phyloP scores from a whole-genome alignment of 2,797 vertebrate species.

The Gadopsis bispinosus region DNA sequence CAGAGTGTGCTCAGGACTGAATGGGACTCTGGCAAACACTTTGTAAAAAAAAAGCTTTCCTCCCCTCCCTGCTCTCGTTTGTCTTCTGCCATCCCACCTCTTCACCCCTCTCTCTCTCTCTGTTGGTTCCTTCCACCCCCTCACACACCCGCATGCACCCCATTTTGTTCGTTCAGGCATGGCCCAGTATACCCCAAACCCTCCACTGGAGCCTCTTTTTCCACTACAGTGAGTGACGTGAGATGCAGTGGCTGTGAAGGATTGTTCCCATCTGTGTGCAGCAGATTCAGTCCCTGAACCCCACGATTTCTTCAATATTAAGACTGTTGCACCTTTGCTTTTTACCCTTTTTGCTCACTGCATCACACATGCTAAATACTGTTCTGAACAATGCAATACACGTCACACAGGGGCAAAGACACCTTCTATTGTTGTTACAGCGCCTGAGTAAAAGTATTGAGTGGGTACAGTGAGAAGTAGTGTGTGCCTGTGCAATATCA shows the following conservation, averaged over 20 bases:
- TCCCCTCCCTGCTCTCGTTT: conserved; percentile 51
- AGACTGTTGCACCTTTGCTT: neutral
- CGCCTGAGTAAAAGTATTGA: neutral
- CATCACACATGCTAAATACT: neutral
- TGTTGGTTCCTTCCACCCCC: conserved; percentile 52
- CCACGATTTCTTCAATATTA: conserved; percentile 7
- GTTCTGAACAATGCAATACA: neutral
- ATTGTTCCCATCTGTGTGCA: conserved; percentile 70
- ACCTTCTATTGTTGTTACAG: neutral
- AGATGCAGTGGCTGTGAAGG: conserved; percentile 40
- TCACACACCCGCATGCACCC: conserved; percentile 54
- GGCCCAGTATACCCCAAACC: conserved; percentile 35
- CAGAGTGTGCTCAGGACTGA: conserved; percentile 67
- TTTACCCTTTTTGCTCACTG: neutral
- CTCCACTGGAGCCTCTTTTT: conserved; percentile 43
- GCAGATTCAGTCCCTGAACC: conserved; percentile 34
- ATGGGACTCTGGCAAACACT: conserved; percentile 71
- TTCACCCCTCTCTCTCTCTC: conserved; percentile 56
- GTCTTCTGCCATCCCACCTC: conserved; percentile 62
- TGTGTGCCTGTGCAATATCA: neutral
- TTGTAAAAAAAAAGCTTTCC: conserved; percentile 56
- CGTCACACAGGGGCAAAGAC: neutral
- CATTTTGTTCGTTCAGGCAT: conserved; percentile 49
- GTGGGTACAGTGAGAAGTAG: neutral
- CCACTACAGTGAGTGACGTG: conserved; percentile 50